Evolutionary conservation across 2,797 vertebrate species (phyloP).

Genomic region (Gambusia yucatana): DNA sequence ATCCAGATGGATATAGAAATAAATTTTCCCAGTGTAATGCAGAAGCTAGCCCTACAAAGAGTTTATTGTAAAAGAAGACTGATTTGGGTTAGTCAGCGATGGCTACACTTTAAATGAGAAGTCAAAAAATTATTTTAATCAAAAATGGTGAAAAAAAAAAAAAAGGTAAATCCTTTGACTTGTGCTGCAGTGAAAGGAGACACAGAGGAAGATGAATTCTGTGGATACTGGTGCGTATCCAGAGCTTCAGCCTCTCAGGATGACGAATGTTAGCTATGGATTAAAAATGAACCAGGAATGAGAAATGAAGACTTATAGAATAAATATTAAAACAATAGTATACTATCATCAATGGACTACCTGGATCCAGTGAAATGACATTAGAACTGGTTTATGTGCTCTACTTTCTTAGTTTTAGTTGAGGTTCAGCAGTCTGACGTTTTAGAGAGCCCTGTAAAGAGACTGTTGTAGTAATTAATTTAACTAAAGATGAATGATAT

Average conservation of each 20-base stretch:
- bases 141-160: not conserved
- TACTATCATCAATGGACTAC: not conserved
- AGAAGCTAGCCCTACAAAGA: slow-evolving; percentile 30
- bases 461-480: not conserved
- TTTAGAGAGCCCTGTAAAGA: not conserved
- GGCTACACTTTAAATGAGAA: not conserved
- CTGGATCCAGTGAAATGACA: not conserved
- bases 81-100: not conserved
- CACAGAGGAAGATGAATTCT: not conserved
- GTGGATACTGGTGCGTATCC: not conserved
- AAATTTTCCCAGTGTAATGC: slow-evolving; percentile 33
- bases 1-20: slow-evolving; percentile 51
- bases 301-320: not conserved
- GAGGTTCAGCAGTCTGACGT: not conserved
- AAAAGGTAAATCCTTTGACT: too few species aligned
- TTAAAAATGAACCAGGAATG: slow-evolving; percentile 5
- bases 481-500: not conserved
- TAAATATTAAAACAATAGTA: not conserved
- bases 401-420: not conserved
- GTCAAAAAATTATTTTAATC: not conserved
- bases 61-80: slow-evolving; percentile 22
- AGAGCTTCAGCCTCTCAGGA: not conserved
- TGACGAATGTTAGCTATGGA: not conserved
- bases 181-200: not conserved
- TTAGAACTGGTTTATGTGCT: not conserved